Evolutionary conservation across 2,888 invertebrate species (phyloP).

Genomic region (Drosophila demipolita): DNA sequence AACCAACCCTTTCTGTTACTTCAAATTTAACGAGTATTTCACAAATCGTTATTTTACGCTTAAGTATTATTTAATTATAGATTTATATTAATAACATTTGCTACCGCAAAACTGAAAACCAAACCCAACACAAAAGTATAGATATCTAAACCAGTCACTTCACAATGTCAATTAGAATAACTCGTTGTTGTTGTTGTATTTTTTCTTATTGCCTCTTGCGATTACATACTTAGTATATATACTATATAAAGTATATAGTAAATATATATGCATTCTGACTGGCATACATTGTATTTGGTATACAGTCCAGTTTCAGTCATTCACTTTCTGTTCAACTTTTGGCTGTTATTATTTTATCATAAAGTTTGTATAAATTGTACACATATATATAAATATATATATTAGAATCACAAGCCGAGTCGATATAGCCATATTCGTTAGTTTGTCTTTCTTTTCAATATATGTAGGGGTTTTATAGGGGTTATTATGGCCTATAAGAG

Average conservation of each 20-base stretch:
- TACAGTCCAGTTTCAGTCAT: slow-evolving; percentile 7
- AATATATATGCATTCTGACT: neutral
- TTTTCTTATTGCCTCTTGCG: neutral
- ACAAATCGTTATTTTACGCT: neutral
- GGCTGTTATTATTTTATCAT: neutral
- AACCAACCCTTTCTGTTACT: neutral
- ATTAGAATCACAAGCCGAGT: neutral
- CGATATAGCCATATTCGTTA: neutral
- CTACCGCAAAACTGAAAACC: neutral
- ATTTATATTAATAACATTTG: neutral
- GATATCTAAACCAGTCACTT: neutral
- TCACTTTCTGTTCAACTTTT: neutral
- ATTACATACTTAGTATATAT: neutral
- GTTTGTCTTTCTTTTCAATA: neutral
- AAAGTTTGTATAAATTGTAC: neutral
- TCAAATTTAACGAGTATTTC: neutral
- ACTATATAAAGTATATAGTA: neutral
- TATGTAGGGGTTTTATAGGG: neutral
- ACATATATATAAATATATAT: neutral
- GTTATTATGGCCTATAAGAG: neutral
- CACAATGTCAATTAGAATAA: neutral
- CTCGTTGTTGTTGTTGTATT: neutral
- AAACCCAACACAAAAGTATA: neutral
- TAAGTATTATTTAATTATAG: neutral
- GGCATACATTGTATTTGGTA: neutral